Percentiles rank a stretch among this genome's conserved stretches.
Conservation (phyloP, 1,140 invertebrate species). For the Drosophila lacteicornis region DNA sequence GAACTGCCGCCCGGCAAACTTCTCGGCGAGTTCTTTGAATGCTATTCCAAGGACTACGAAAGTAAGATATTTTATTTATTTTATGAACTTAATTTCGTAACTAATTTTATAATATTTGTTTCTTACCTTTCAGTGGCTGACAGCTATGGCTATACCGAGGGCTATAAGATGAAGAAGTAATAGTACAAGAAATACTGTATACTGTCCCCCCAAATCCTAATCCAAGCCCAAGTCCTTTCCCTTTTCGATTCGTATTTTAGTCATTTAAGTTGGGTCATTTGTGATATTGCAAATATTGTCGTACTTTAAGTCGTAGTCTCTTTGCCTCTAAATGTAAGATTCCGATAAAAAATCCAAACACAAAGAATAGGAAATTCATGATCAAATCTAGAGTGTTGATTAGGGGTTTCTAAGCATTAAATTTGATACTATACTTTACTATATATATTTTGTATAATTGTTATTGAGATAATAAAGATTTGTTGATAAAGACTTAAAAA, state of each 20-base stretch:
- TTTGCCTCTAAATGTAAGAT: conserved; percentile 47
- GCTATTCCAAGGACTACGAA: conserved; percentile 86
- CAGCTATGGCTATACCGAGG: conserved; percentile 74
- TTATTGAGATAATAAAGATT: conserved; percentile 52
- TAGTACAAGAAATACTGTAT: conserved; percentile 1
- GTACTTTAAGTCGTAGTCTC: conserved; percentile 51
- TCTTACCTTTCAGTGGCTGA: conserved; percentile 65
- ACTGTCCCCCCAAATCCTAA: background rate
- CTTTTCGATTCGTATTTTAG: conserved; percentile 66
- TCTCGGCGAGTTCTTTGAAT: conserved; percentile 86
- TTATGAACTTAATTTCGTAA: background rate
- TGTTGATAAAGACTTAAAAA: conserved; percentile 3
- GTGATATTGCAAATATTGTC: conserved; percentile 79
- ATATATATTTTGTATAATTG: conserved; percentile 39
- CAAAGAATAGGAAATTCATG: conserved; percentile 19
- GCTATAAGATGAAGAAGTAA: conserved; percentile 71
- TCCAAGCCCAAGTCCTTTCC: background rate
- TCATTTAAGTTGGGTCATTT: conserved; percentile 76
- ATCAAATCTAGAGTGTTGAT: conserved; percentile 31
- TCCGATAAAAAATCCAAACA: conserved; percentile 16
- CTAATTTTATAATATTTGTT: conserved; percentile 1
- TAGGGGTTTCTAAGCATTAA: conserved; percentile 50
- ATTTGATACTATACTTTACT: conserved; percentile 35
- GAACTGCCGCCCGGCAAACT: conserved; percentile 85
- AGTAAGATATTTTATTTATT: conserved; percentile 81